Percentiles rank a stretch among this genome's conserved stretches.
Evolutionary conservation across 2,888 invertebrate genomes (phyloP).

Genomic region (Protophormia terraenovae): DNA sequence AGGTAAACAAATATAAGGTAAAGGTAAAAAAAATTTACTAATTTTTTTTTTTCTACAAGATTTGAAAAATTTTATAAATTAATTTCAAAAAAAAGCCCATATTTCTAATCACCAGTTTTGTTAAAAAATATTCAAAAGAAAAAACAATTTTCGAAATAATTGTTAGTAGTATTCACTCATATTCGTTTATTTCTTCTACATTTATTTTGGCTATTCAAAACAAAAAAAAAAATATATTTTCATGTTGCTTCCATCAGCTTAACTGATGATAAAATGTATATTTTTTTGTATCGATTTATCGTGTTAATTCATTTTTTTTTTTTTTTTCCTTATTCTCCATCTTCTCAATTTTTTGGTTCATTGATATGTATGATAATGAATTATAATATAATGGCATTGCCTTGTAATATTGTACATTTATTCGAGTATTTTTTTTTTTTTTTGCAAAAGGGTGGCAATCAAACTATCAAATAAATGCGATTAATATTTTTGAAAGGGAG

Average conservation of each 20-base stretch:
- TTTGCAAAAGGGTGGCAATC: neutral
- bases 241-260: conserved; percentile 35
- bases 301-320: neutral
- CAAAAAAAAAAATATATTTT: neutral
- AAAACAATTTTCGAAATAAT: too few relatives aligned
- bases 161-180: neutral
- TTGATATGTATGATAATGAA: conserved; percentile 6
- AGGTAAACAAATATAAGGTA: too few relatives aligned
- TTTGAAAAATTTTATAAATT: too few relatives aligned
- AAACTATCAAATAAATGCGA: neutral
- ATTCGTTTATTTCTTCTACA: neutral
- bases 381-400: neutral
- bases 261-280: conserved; percentile 28
- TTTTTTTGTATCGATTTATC: neutral
- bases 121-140: too few relatives aligned
- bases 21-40: too few relatives aligned
- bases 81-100: too few relatives aligned
- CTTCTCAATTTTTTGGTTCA: neutral
- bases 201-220: neutral
- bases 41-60: too few relatives aligned
- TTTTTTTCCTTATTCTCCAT: neutral
- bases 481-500: neutral
- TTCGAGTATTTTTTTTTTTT: neutral
- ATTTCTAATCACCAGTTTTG: too few relatives aligned
- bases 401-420: neutral